Base-by-base conservation (phyloP, 2,797 vertebrate species). In the Etheostoma perlongum region DNA sequence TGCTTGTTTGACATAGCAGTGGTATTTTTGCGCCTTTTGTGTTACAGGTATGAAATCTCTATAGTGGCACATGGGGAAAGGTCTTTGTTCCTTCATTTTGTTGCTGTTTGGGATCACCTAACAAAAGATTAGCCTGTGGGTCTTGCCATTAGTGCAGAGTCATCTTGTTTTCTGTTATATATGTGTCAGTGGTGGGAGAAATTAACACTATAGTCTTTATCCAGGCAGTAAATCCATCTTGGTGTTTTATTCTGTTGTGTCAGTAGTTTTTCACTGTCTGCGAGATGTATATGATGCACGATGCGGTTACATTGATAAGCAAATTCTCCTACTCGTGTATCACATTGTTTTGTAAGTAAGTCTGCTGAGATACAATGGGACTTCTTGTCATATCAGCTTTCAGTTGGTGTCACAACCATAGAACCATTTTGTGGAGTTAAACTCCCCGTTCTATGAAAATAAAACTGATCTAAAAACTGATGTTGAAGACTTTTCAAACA, bases 71-170 rank as follows among this genome's bases (percentile, higher is more conserved):
- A 1, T 27, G 49, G 48, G 59, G 67, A 36, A 53, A 46, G 44
- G 61, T 76, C 76, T 86, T 80, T 88, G 54, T 79, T 79, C 58
- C 65, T 81, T 67, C 23, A 72, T 88, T 78, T 76, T 86, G 82
- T 85, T 86, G 84, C 79, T 27, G 19, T 52, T 25, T 70, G 67
- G 54, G 67, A 80, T 80, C 74, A 33, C 68, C 82, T 76, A 83
- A 89, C 85, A 91, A 85, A 87, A 81, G 86, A 85, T 88, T 82
- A 81, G 61, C 78, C 90, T 78, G 71, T 80, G 53, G 16, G 25
- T 81, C 63, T 68, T 85, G 78, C 83, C 80, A 79, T 85, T 88
- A 83, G 54, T 90, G 83, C 83, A 66, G 72, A 82, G 74, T 89
- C 77, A 82, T 89, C 76, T 76, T 65, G 67, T 72, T 83, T 84